Evolutionary conservation across 2,113 vertebrate genomes (phyloP).

Genomic region (Sylvilagus bachmani): DNA sequence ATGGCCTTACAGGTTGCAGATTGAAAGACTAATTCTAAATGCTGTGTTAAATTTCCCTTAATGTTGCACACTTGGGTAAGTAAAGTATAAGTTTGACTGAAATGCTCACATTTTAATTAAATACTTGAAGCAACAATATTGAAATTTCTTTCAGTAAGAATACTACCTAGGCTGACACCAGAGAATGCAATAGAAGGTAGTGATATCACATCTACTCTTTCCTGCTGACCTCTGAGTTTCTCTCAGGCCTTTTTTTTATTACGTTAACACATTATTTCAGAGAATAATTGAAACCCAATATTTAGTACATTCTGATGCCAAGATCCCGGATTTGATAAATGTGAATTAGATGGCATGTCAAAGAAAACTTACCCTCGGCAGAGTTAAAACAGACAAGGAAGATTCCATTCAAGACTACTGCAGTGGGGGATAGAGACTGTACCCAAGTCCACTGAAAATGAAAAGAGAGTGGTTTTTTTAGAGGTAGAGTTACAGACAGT

Average conservation of each 20-base stretch:
- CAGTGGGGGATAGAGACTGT: background rate
- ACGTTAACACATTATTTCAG: background rate
- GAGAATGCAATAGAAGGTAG: background rate
- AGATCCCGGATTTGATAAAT: background rate
- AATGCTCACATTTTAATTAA: background rate
- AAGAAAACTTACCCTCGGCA: background rate
- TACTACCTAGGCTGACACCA: background rate
- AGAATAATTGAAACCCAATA: background rate
- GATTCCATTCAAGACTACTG: background rate
- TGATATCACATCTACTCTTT: background rate
- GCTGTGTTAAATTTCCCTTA: background rate
- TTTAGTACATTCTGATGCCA: slow-evolving; percentile 1
- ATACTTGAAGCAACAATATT: background rate
- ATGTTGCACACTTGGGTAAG: background rate
- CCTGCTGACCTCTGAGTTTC: background rate
- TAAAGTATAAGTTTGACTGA: background rate
- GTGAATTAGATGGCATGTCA: background rate
- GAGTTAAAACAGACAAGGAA: background rate
- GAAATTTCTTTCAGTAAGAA: background rate
- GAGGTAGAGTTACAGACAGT: too few species aligned
- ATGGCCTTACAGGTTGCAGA: background rate
- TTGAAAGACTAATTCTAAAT: background rate
- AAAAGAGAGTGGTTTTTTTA: background rate
- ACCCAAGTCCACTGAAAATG: background rate
- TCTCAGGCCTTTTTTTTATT: background rate